Evolutionary conservation across 37 sponge, comb jelly and placozoan species (phyloP).

Genomic region (Diacarnus erythraeanus): DNA sequence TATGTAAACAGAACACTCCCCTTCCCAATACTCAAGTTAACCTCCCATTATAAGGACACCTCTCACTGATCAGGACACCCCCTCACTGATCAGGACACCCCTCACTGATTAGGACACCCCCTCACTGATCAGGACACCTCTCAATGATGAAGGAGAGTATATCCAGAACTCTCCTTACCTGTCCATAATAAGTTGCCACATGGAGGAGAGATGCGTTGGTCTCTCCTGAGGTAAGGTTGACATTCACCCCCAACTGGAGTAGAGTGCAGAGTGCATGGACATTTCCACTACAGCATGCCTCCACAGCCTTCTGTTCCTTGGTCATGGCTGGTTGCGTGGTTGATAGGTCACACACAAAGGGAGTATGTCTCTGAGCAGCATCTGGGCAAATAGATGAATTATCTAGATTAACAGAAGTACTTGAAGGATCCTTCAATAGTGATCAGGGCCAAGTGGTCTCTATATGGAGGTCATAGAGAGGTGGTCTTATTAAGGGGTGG

Average conservation of each 20-base stretch:
- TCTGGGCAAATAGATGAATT: background rate
- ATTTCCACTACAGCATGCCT: slow-evolving; percentile 74
- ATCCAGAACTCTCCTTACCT: slow-evolving; percentile 37
- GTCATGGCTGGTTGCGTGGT: slow-evolving; percentile 7
- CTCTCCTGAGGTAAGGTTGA: slow-evolving; percentile 27
- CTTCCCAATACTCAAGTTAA: too few species aligned
- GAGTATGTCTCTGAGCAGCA: slow-evolving; percentile 19
- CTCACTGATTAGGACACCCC: background rate
- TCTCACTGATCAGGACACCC: too few species aligned
- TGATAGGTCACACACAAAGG: background rate
- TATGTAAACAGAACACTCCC: too few species aligned
- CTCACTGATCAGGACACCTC: background rate
- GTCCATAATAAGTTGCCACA: slow-evolving; percentile 78
- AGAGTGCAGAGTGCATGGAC: slow-evolving; percentile 52
- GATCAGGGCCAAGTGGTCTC: too few species aligned
- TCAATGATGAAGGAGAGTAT: background rate
- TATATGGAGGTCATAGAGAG: too few species aligned
- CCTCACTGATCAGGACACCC: background rate
- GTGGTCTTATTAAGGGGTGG: too few species aligned
- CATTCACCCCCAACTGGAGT: slow-evolving; percentile 32
- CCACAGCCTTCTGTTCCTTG: slow-evolving; percentile 61
- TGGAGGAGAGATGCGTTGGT: slow-evolving; percentile 52
- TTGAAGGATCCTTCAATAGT: too few species aligned
- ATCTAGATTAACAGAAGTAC: too few species aligned
- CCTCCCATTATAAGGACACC: too few species aligned